Evolutionary conservation across 2,113 vertebrate species (phyloP), one percentile per base, ranked within the genome.

Genomic region (Tricholaema leucomelas): DNA sequence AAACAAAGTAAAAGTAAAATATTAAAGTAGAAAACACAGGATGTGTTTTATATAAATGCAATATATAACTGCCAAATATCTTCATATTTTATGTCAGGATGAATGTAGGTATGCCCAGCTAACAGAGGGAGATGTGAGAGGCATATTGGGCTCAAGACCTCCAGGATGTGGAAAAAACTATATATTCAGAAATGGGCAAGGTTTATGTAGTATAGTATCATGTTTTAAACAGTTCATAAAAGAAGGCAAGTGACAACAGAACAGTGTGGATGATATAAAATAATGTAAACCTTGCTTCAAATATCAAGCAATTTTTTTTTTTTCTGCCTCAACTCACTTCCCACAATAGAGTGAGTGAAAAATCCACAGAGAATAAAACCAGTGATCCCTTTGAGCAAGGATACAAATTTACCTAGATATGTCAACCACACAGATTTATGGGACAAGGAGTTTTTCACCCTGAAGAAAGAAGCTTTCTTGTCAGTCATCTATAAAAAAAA

Each of bases 361-460:
- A 96, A 91, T 80, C 92, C 90, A 87, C 85, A 94, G 71, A 90
- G 93, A 94, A 93, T 94, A 95, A 97, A 96, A 95, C 83, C 76
- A 81, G 91, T 91, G 86, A 96, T 87, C 87, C 84, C 92, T 97
- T 93, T 96, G 92, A 96, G 83, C 74, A 94, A 88, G 86, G 87
- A 91, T 87, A 96, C 94, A 97, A 87, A 96, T 96, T 93, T 92
- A 94, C 91, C 94, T 87, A 91, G 87, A 92, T 96, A 89, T 91
- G 92, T 92, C 91, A 97, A 94, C 81, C 55, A 91, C 87, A 76
- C 63, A 52, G 86, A 96, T 97, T 97, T 95, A 95, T 83, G 65
- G 84, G 90, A 94, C 88, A 95, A 95, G 91, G 93, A 95, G 94
- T 89, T 94, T 96, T 96, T 97, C 94, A 95, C 85, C 78, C 91